A percentile compares a stretch with the other conserved stretches of the same genome.
Conservation (phyloP, 1,140 invertebrate species). For the Diabrotica virgifera region DNA sequence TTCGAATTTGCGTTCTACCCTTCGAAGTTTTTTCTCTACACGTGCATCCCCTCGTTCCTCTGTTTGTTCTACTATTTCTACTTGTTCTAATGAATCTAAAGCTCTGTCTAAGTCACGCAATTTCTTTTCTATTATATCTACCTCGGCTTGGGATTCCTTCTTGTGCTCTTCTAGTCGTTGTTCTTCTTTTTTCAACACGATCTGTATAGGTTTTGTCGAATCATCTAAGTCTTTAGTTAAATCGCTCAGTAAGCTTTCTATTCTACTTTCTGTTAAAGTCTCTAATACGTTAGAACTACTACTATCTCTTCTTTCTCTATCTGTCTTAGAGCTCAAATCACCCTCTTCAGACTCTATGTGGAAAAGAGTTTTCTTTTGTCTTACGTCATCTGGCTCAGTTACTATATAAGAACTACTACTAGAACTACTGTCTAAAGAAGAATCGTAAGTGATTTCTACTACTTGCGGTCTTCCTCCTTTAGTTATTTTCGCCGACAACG, state of each 20-base stretch:
- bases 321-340: slow-evolving; percentile 5
- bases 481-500: slow-evolving; percentile 31
- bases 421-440: slow-evolving; percentile 21
- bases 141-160: slow-evolving; percentile 36
- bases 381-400: slow-evolving; percentile 33
- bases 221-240: slow-evolving; percentile 28
- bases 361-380: slow-evolving; percentile 41
- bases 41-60: slow-evolving; percentile 29
- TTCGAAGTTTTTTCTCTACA: slow-evolving; percentile 47
- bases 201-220: slow-evolving; percentile 3
- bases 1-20: slow-evolving; percentile 58
- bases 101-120: slow-evolving; percentile 45
- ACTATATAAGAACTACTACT: slow-evolving; percentile 33
- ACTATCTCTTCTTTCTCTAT: slow-evolving; percentile 30
- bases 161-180: slow-evolving; percentile 25
- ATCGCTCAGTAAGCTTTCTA: slow-evolving; percentile 39
- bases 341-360: slow-evolving; percentile 47
- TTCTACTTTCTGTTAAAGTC: slow-evolving; percentile 34
- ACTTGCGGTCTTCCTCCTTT: slow-evolving; percentile 32
- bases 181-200: slow-evolving; percentile 12
- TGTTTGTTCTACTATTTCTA: slow-evolving; percentile 18
- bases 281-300: slow-evolving; percentile 41
- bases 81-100: slow-evolving; percentile 42
- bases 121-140: slow-evolving; percentile 43
- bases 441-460: slow-evolving; percentile 29